Conservation (phyloP, 2,113 vertebrate species). For the Nansenia antarctica region DNA sequence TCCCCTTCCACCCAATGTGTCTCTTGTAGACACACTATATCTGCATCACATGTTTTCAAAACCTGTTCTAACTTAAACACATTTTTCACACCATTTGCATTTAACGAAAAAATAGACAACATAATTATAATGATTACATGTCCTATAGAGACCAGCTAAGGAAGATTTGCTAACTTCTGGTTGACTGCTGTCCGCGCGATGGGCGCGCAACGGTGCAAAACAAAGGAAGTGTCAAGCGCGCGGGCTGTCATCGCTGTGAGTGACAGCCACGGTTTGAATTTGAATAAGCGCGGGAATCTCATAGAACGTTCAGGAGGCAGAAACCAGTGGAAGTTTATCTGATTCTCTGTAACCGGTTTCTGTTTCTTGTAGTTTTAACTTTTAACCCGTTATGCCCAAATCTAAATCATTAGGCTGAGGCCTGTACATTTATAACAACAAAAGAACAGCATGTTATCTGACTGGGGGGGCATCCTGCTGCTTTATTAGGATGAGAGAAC, state of each 20-base stretch:
- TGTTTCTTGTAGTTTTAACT: background rate
- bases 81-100: too few species aligned
- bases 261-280: slow-evolving; percentile 73
- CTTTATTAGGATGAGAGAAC: background rate
- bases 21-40: too few species aligned
- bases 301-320: background rate
- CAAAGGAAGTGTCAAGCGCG: slow-evolving; percentile 69
- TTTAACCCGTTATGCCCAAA: background rate
- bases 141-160: too few species aligned
- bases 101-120: too few species aligned
- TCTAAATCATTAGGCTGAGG: background rate
- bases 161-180: slow-evolving; percentile 30
- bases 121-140: too few species aligned
- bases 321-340: background rate
- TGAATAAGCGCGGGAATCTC: slow-evolving; percentile 75
- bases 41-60: too few species aligned
- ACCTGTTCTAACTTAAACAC: too few species aligned
- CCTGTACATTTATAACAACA: too few species aligned
- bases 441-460: background rate
- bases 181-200: slow-evolving; percentile 63
- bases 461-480: background rate
- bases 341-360: background rate
- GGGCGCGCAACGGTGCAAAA: slow-evolving; percentile 68
- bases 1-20: too few species aligned
- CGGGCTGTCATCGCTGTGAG: slow-evolving; percentile 16